Conservation (phyloP, 1,140 invertebrate species). For the Ceratosolen fusciceps region DNA sequence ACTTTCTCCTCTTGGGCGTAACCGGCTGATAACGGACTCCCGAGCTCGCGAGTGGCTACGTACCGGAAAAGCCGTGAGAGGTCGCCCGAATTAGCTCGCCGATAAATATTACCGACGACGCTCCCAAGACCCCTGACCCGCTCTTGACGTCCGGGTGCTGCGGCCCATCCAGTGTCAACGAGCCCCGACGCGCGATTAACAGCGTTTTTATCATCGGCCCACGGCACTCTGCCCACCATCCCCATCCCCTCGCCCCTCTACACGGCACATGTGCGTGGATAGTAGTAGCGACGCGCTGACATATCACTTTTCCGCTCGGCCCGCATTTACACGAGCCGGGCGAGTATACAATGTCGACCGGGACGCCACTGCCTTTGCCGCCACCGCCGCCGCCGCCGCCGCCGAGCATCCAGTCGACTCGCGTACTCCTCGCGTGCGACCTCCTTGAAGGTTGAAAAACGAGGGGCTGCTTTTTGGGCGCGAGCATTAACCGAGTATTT, state of each 20-base stretch:
- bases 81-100: conserved; percentile 11
- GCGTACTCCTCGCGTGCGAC: conserved; percentile 12
- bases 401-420: neutral
- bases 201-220: conserved; percentile 68
- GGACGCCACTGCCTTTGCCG: no score
- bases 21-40: neutral
- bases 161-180: conserved; percentile 69
- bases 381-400: no score
- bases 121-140: conserved; percentile 52
- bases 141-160: conserved; percentile 66
- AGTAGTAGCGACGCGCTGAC: neutral
- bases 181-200: conserved; percentile 70
- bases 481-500: neutral
- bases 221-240: no score
- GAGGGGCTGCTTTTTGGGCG: neutral
- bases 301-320: neutral
- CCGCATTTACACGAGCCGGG: neutral
- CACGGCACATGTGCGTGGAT: no score
- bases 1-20: neutral
- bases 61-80: neutral
- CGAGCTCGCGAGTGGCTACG: no score
- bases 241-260: no score
- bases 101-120: conserved; percentile 65
- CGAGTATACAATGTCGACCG: neutral
- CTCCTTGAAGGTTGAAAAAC: conserved; percentile 3